Evolutionary conservation across 2,888 invertebrate genomes (phyloP), one percentile per base, ranked within the genome.

Genomic region (Geophilus truncorum): DNA sequence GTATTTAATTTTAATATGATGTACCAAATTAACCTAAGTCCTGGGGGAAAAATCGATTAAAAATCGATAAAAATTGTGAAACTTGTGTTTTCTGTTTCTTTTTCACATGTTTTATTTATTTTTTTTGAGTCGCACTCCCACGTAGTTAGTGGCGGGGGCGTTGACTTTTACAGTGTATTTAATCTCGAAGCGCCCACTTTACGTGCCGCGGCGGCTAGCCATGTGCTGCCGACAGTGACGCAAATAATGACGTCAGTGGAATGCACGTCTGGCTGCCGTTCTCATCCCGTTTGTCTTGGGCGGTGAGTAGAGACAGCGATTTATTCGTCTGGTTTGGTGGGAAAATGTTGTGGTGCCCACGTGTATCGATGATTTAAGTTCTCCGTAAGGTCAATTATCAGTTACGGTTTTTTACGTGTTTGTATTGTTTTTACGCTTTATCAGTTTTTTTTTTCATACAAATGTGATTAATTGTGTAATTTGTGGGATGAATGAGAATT

Each of bases 191-290:
- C 45, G 45, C 45, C 45, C 62, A 62, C 62, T 62, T 62, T 62
- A 62, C 28, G 62, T 25, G 28, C 62, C 62, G 45, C 45, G 45
- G 45, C 45, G 45, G 45, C 45, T 45, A 62, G 62, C 62, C 62
- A 28, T 62, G 62, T 62, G 62, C 62, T 62, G 62, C 62, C 62
- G 62, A 62, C 62, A 62, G 62, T 62, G 62, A 62, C 62, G 62
- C 62, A 28, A 62, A 25, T 62, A 12, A 6, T 62, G 62, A 62
- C 62, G 62, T 62, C 62, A 62, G 25, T 62, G 62, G 62, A 62
- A 62, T 62, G 62, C 62, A 23, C 25, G 62, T 62, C 62, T 62
- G 23, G 62, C 62, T 62, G 62, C 62, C 62, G 62, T 62, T 62
- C 62, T 62, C 62, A 62, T 62, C 23, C 28, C 62, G 62, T 62